These are phyloP conservation scores for Cyprinodon tularosa DNA, from an alignment of 2,113 vertebrate species.

Conservation along the genomic window DNA sequence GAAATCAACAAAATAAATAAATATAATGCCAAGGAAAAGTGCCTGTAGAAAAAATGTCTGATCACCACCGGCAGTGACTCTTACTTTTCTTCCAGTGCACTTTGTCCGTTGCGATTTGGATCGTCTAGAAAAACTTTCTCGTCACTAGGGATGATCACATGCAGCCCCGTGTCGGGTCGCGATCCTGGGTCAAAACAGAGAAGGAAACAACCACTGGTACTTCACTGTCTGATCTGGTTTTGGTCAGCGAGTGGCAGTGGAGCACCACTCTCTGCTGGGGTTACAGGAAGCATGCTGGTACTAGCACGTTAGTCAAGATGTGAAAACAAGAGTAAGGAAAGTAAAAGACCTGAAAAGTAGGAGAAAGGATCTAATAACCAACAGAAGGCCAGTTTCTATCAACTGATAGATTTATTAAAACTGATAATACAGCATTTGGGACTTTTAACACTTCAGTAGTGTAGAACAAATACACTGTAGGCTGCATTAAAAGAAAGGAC, in stretches of 20 bases:
- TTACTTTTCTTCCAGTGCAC: conserved; percentile 93
- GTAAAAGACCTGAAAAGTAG: conserved; percentile 13
- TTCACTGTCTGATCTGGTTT: conserved; percentile 19
- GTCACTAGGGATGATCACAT: conserved; percentile 90
- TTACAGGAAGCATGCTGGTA: conserved; percentile 2
- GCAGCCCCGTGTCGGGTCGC: conserved; percentile 88
- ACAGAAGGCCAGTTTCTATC: conserved; percentile 79
- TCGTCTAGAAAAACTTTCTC: conserved; percentile 91
- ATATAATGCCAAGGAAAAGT: background rate
- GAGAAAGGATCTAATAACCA: conserved; percentile 45
- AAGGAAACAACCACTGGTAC: conserved; percentile 41
- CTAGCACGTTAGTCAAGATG: conserved; percentile 57
- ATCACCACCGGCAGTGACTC: conserved; percentile 38
- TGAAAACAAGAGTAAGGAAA: conserved; percentile 18
- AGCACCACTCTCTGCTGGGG: conserved; percentile 19
- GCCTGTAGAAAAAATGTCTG: background rate
- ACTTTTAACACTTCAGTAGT: conserved; percentile 75
- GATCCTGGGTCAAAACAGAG: conserved; percentile 84
- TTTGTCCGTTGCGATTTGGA: conserved; percentile 92
- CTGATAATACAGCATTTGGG: conserved; percentile 91
- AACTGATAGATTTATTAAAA: conserved; percentile 99
- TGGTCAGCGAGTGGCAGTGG: background rate
- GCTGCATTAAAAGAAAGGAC: conserved; percentile 83
- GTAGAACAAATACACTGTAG: conserved; percentile 87
- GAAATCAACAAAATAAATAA: background rate